Evolutionary conservation across 2,888 invertebrate genomes (phyloP), one percentile per base, ranked within the genome.

Genomic region (Cryptus armator): DNA sequence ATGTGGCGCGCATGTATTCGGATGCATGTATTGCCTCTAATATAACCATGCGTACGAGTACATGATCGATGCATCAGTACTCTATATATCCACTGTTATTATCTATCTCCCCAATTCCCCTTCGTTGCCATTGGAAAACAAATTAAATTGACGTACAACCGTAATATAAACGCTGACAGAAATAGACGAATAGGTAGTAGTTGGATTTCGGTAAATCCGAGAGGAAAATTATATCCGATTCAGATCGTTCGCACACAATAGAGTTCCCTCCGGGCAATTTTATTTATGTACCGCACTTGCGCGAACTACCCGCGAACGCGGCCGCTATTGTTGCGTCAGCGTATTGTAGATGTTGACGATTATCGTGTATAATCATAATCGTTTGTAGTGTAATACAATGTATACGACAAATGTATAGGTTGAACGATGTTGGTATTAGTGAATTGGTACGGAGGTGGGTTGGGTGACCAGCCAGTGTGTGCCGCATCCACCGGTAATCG

Each of bases 341-440:
- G 72, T 79, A 82, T 82, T 82, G 82, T 72, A 70, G 71, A 85
- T 85, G 78, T 70, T 72, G 85, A 76, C 85, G 79, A 85, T 82
- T 85, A 85, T 76, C 76, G 82, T 67, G 75, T 82, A 82, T 75
- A 82, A 82, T 76, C 67, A 76, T 82, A 70, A 76, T 70, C 82
- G 75, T 79, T 85, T 76, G 84, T 70, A 79, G 53, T 51, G 56
- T 14, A 75, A 78, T 75, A 82, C 79, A 79, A 66, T 59, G 19
- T 70, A 70, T 43, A 44, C 59, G 9, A 71, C 43, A 64, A 37
- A 43, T 29, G 53, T 53, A 51, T 19, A 12, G 19, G 24, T 24
- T 24, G 19, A 37, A 19, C 44, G 19, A 32, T 64, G 44, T 19
- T 43, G 79, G 83, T 71, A 16, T 19, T 10, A 29, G 43, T 44